Conservation (phyloP, 2,888 invertebrate species). For the Pandemis corylana region DNA sequence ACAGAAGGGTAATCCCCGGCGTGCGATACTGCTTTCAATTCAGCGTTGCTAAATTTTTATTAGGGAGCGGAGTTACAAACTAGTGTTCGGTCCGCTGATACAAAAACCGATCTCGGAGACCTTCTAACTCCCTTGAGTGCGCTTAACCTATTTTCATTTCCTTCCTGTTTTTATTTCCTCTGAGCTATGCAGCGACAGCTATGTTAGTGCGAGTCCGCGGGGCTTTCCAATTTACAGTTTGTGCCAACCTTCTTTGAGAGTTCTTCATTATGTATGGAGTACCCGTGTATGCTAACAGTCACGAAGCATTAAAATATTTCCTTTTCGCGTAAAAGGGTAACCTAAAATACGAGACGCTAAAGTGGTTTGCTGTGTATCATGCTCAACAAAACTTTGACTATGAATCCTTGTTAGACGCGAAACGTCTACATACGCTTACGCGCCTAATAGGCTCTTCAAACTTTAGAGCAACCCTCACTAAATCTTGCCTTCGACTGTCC, state of each 20-base stretch:
- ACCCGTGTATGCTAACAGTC: not conserved
- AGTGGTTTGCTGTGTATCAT: conserved; percentile 27
- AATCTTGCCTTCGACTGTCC: conserved; percentile 64
- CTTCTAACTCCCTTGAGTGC: conserved; percentile 62
- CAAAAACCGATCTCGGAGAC: conserved; percentile 64
- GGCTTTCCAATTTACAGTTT: conserved; percentile 69
- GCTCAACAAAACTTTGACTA: conserved; percentile 1
- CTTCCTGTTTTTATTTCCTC: conserved; percentile 68
- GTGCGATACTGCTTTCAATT: conserved; percentile 52
- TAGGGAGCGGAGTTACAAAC: conserved; percentile 53
- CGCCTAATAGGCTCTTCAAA: conserved; percentile 46
- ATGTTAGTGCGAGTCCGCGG: conserved; percentile 53
- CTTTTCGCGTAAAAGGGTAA: not conserved
- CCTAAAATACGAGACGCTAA: not conserved
- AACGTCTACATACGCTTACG: conserved; percentile 14
- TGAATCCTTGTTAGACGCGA: conserved; percentile 12
- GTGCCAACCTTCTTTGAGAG: conserved; percentile 30
- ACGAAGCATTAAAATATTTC: conserved; percentile 21
- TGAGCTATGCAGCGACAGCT: conserved; percentile 55
- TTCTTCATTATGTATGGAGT: conserved; percentile 29
- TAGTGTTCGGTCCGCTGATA: conserved; percentile 55
- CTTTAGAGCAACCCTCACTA: conserved; percentile 56
- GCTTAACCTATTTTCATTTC: conserved; percentile 77
- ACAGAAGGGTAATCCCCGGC: conserved; percentile 37
- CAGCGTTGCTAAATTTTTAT: conserved; percentile 62